phyloP scores from a whole-genome alignment of 2,888 invertebrate genomes.

The Eupithecia insigniata region DNA sequence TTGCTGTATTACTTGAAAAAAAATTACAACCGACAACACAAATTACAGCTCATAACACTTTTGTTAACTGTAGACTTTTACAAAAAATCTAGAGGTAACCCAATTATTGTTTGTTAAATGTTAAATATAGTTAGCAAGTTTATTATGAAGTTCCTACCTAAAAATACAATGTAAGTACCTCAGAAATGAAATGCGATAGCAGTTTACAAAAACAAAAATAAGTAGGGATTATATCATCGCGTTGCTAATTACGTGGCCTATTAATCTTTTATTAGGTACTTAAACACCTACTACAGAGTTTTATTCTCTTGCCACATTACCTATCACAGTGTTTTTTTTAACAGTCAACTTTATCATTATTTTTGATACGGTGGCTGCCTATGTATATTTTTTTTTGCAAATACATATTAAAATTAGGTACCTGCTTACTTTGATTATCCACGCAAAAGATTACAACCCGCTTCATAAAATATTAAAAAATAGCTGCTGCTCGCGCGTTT shows the following conservation, averaged over 20 bases:
- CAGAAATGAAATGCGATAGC: neutral
- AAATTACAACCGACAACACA: neutral
- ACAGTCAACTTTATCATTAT: neutral
- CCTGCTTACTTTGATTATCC: neutral
- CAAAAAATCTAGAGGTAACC: neutral
- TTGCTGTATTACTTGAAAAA: neutral
- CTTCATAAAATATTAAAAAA: neutral
- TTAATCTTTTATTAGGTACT: too few relatives aligned
- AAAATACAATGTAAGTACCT: neutral
- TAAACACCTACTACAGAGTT: neutral
- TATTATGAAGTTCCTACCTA: neutral
- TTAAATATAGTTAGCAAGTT: too few relatives aligned
- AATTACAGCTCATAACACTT: neutral
- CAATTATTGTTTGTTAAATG: neutral
- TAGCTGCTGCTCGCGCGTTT: too few relatives aligned
- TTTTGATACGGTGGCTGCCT: neutral
- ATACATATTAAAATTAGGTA: neutral
- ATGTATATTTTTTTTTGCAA: neutral
- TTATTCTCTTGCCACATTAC: neutral
- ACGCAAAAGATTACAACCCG: neutral
- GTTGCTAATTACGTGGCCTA: neutral
- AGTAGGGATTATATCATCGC: neutral
- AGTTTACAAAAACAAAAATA: neutral
- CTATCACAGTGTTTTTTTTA: neutral
- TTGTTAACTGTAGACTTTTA: neutral